Percentiles rank a stretch among this genome's conserved stretches.
Conservation (phyloP, 2,888 invertebrate species). For the Chalcis sispes region DNA sequence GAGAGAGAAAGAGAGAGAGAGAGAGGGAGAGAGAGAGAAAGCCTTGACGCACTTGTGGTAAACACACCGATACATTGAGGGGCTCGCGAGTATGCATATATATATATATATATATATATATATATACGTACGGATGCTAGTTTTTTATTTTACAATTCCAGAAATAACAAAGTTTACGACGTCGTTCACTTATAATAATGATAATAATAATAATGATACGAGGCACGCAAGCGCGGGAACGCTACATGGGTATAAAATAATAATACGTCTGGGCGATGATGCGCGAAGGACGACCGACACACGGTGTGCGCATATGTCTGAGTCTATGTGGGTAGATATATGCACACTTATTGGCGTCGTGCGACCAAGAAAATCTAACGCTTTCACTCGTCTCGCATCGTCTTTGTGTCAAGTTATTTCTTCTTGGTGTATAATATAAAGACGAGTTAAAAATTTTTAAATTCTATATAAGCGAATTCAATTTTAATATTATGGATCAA, state of each 20-base stretch:
- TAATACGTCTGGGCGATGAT: constrained; percentile 37
- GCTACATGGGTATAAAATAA: constrained; percentile 38
- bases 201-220: constrained; percentile 48
- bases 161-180: constrained; percentile 53
- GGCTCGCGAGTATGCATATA: background rate
- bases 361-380: too few relatives aligned
- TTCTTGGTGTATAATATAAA: too few relatives aligned
- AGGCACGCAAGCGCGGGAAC: background rate
- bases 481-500: too few relatives aligned
- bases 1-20: background rate
- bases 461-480: too few relatives aligned
- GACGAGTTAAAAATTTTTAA: too few relatives aligned
- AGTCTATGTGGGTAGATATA: too few relatives aligned
- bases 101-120: too few relatives aligned
- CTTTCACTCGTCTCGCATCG: constrained; percentile 2
- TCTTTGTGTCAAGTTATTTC: background rate
- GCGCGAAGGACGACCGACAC: constrained; percentile 42
- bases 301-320: too few relatives aligned
- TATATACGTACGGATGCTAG: background rate
- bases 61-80: background rate
- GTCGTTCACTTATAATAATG: too few relatives aligned
- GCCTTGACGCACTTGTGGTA: background rate
- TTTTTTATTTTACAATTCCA: constrained; percentile 51
- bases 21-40: background rate
- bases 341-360: too few relatives aligned